Evolutionary conservation across 2,797 vertebrate species (phyloP), one percentile per base, ranked within the genome.

Genomic region (Allenopithecus nigroviridis): DNA sequence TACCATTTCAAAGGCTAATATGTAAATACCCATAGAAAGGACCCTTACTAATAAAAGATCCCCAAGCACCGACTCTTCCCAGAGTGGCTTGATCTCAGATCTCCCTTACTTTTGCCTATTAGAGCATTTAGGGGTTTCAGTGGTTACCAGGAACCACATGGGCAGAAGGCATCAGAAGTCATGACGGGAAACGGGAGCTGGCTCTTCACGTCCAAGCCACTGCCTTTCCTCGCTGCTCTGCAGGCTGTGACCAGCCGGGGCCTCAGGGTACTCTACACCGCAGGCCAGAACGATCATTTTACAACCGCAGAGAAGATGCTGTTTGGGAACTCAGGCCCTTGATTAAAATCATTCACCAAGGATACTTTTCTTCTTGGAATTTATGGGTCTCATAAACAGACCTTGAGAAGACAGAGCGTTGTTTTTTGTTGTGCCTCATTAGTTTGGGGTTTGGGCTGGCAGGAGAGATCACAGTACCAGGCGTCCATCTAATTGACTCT

Each of bases 381-480:
- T 98, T 98, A 98, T 98, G 97, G 97, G 93, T 2, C 1, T 97
- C 90, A 93, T 98, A 98, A 89, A 94, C 87, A 97, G 96, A 98
- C 96, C 97, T 97, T 92, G 95, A 98, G 96, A 92, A 98, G 96
- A 98, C 98, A 98, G 97, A 98, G 97, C 16, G 93, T 98, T 99
- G 98, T 98, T 98, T 99, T 96, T 98, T 94, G 97, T 95, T 97
- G 96, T 2, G 80, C 98, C 98, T 98, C 98, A 98, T 99, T 99
- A 99, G 98, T 98, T 98, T 98, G 98, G 98, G 98, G 98, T 98
- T 98, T 98, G 98, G 98, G 97, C 98, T 98, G 98, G 97, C 96
- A 97, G 95, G 97, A 98, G 98, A 98, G 98, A 98, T 98, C 98
- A 98, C 98, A 98, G 97, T 97, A 98, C 97, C 96, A 97, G 98